Percentiles rank a stretch among this genome's conserved stretches.
phyloP scores from a whole-genome alignment of 2,888 invertebrate genomes.

The Amiota minor region DNA sequence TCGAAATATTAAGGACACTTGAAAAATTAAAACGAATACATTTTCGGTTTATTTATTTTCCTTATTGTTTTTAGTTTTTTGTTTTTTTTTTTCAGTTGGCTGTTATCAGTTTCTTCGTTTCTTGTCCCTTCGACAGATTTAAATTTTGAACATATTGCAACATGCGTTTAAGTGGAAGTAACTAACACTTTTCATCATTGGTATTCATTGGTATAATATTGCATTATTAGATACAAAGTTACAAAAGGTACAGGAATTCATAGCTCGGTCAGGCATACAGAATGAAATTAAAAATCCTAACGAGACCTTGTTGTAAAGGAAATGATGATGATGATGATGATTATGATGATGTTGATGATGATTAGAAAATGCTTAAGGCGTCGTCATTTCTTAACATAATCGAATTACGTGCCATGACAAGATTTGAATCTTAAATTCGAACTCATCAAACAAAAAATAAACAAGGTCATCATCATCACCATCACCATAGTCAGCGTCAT shows the following conservation, averaged over 20 bases:
- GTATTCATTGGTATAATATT: slow-evolving; percentile 1
- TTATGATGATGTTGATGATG: neutral
- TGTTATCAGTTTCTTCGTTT: neutral
- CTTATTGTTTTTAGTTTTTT: slow-evolving; percentile 16
- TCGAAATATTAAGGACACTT: slow-evolving; percentile 43
- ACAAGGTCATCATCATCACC: slow-evolving; percentile 32
- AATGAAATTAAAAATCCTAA: slow-evolving; percentile 37
- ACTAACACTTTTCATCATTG: slow-evolving; percentile 45
- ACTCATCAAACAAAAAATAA: slow-evolving; percentile 27
- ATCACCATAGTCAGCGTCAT: neutral
- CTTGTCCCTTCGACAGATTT: slow-evolving; percentile 44
- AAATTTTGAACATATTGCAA: slow-evolving; percentile 46
- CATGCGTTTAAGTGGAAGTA: slow-evolving; percentile 44
- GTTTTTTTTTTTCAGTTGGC: too few relatives aligned
- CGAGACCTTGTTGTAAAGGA: slow-evolving; percentile 15
- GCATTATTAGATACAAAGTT: slow-evolving; percentile 29
- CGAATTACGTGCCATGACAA: slow-evolving; percentile 26
- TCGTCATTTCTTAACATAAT: slow-evolving; percentile 20
- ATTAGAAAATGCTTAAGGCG: slow-evolving; percentile 15
- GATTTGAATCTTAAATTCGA: slow-evolving; percentile 27
- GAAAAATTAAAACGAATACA: slow-evolving; percentile 46
- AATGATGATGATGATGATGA: neutral
- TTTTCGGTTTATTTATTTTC: neutral
- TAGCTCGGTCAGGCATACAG: slow-evolving; percentile 34
- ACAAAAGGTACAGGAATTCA: slow-evolving; percentile 28